Evolutionary conservation across 2,113 vertebrate genomes (phyloP).

Genomic region (Rhabdornis inornatus): DNA sequence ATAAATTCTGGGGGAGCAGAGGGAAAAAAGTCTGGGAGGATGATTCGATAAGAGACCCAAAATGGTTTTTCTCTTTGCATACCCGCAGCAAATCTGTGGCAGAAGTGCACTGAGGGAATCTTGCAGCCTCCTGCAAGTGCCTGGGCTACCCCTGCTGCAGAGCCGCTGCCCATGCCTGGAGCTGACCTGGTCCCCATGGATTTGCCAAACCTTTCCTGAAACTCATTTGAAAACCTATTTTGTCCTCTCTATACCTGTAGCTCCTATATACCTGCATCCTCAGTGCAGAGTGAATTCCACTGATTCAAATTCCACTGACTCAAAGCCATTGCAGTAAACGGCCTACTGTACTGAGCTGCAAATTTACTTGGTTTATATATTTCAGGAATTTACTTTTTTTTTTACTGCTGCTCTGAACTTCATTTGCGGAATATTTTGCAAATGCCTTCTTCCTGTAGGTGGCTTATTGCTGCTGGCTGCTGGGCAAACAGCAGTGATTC

Average conservation of each 20-base stretch:
- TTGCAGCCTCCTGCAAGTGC: not conserved
- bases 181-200: rapidly evolving
- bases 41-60: not conserved
- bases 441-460: not conserved
- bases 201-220: not conserved
- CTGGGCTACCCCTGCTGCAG: not conserved
- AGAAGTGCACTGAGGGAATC: not conserved
- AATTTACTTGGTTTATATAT: not conserved
- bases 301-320: not conserved
- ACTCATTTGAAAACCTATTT: not conserved
- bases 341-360: not conserved
- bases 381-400: not conserved
- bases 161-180: not conserved
- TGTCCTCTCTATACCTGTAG: not conserved
- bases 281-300: not conserved
- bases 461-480: not conserved
- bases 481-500: not conserved
- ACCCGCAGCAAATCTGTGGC: not conserved
- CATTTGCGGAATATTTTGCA: constrained; percentile 13
- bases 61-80: not conserved
- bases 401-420: not conserved
- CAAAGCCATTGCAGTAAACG: not conserved
- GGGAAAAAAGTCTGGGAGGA: not conserved
- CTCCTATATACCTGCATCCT: not conserved
- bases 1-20: not conserved